Base-by-base conservation (phyloP, 1,140 invertebrate genomes). In the Battus philenor region DNA sequence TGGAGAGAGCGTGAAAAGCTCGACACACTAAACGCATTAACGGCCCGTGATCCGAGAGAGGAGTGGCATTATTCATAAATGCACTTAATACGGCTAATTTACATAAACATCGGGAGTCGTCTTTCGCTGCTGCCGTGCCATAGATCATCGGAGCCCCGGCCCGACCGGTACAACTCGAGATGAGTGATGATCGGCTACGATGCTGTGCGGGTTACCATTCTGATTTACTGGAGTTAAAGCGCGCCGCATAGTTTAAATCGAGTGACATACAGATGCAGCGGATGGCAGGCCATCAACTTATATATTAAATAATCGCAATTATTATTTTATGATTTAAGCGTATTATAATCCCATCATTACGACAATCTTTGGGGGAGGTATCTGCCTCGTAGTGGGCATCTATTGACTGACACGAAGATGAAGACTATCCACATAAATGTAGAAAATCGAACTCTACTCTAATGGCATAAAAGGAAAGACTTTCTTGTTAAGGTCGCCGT, bases 171-270 rank as follows among this genome's bases (percentile, higher is more conserved):
- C 18, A 20, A 20, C 18, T 20, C 44, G 39, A 47, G 50, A 60
- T 62, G 61, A 66, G 43, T 49, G 63, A 67, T 65, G 61, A 60
- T 54, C 44, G 27, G 44, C 9, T 32, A 34, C 31, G 44, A 30
- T 26, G 43, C 29, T 20, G 18, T 6, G 44, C 44, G 52, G 50
- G 53, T 57, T 54, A 51, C 53, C 58, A 44, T 53, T 50, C 38
- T 68, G 64, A 62, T 68, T 60, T 63, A 63, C 54, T 59, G 54
- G 44, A 56, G 61, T 60, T 65, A 36, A 52, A 48, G 31, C 47
- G 13, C 32, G 26, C 31, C 44, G 51, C 48, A 60, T 60, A 59
- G 50, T 57, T 59, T 48, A 24, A 16, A 1, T 38, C 10, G 9
- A 30, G n/a, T 41, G 9, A 67, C 46, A 54, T 38, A 56, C 50